These are phyloP conservation scores for Akabosia matsudoensis DNA, from an alignment of 1,140 invertebrate species.

Conservation along the genomic window DNA sequence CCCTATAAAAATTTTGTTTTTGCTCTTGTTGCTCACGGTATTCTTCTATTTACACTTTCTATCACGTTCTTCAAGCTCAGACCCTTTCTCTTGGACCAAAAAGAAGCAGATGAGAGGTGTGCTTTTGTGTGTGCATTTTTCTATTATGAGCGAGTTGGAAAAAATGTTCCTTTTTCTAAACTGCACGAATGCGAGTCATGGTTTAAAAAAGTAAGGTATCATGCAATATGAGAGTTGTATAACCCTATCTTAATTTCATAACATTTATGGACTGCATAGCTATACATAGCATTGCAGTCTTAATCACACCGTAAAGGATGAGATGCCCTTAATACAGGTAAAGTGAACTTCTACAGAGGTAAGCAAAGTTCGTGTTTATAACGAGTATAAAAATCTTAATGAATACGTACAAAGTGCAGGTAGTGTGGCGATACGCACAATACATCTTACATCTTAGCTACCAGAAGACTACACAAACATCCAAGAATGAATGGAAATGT, in stretches of 20 bases:
- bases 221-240: background rate
- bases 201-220: background rate
- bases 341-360: background rate
- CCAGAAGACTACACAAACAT: background rate
- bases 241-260: too few relatives aligned
- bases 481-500: background rate
- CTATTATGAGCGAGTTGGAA: background rate
- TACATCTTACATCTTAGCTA: background rate
- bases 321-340: background rate
- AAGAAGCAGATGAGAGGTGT: background rate
- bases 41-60: background rate
- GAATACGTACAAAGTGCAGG: too few relatives aligned
- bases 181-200: background rate
- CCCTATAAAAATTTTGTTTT: background rate
- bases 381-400: background rate
- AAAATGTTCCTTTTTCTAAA: constrained; percentile 18
- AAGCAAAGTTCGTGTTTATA: background rate
- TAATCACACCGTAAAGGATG: background rate
- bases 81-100: background rate
- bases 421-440: background rate
- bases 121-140: background rate
- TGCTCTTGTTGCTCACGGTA: constrained; percentile 1
- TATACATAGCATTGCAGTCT: too few relatives aligned
- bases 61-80: background rate
- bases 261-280: too few relatives aligned